These are phyloP conservation scores for Chionoecetes opilio DNA, from an alignment of 1,140 invertebrate species.

Conservation along the genomic window DNA sequence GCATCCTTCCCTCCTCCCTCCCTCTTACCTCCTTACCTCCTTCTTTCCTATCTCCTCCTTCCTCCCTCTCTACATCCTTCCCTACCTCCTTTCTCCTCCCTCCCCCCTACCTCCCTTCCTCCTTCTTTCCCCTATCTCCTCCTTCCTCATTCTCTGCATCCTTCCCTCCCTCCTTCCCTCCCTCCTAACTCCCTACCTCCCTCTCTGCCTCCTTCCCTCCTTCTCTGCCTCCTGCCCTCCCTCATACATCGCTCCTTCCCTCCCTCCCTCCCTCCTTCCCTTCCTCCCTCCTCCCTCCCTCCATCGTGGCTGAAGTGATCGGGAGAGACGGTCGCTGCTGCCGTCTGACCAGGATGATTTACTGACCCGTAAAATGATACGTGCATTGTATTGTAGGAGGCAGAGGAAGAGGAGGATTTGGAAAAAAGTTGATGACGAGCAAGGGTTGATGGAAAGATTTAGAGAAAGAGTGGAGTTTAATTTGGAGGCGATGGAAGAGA, in stretches of 20 bases:
- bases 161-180: not conserved
- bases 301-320: too few relatives aligned
- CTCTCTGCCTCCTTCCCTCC: not conserved
- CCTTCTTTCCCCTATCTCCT: not conserved
- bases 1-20: not conserved
- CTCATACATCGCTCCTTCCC: not conserved
- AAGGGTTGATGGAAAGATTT: not conserved
- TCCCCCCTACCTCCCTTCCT: not conserved
- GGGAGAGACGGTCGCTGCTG: not conserved
- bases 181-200: not conserved
- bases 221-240: too few relatives aligned
- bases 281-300: not conserved
- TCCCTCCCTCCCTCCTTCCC: not conserved
- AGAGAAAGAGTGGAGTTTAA: too few relatives aligned
- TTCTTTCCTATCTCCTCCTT: not conserved
- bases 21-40: not conserved
- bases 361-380: not conserved
- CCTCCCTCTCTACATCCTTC: not conserved
- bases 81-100: not conserved
- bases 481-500: too few relatives aligned
- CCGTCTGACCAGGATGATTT: not conserved
- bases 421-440: not conserved
- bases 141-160: not conserved
- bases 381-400: not conserved
- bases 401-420: not conserved